Percentiles rank a stretch among this genome's conserved stretches.
Evolutionary conservation across 2,113 vertebrate genomes (phyloP).

Genomic region (Vidua macroura): DNA sequence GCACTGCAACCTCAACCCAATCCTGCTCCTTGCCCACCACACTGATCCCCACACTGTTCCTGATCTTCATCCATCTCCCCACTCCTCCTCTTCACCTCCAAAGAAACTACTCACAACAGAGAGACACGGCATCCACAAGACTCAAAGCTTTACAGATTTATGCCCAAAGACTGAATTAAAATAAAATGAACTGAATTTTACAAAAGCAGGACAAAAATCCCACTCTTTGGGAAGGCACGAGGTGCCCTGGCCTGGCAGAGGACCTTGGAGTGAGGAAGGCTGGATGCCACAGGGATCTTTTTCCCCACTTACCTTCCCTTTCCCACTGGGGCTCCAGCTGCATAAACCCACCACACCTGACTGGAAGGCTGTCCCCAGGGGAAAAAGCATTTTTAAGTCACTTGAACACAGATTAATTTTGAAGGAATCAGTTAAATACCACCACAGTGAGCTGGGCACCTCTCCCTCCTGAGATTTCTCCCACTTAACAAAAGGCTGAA

Average conservation of each 20-base stretch:
- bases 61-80: neutral
- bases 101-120: neutral
- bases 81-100: neutral
- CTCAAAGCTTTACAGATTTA: neutral
- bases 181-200: neutral
- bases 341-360: neutral
- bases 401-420: neutral
- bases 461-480: neutral
- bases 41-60: neutral
- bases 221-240: neutral
- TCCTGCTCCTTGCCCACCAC: neutral
- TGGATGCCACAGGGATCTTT: neutral
- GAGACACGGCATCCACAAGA: neutral
- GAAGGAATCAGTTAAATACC: neutral
- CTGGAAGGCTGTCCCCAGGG: neutral
- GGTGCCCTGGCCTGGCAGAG: neutral
- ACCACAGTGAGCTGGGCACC: neutral
- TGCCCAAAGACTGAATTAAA: neutral
- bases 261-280: fast-evolving
- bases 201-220: neutral
- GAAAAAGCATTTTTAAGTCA: neutral
- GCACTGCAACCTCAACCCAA: neutral
- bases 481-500: neutral
- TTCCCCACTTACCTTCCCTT: neutral
- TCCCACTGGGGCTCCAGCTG: neutral